These are phyloP conservation scores for Zosterops hypoxanthus DNA, from an alignment of 2,113 vertebrate species.

Conservation along the genomic window DNA sequence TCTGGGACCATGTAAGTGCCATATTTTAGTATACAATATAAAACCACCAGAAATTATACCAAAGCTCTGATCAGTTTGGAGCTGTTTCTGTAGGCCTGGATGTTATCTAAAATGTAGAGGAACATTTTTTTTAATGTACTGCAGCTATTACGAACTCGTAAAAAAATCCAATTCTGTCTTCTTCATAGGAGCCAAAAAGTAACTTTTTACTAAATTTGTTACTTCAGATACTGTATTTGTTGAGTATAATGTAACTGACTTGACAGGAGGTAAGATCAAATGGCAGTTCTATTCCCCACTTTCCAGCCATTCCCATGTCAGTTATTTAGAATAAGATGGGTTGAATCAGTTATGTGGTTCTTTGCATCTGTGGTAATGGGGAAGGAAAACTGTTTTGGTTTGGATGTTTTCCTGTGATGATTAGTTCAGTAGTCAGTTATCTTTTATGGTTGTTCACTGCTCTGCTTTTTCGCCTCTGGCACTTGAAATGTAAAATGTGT, in stretches of 20 bases:
- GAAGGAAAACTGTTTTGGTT: neutral
- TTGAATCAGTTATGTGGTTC: neutral
- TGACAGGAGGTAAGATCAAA: neutral
- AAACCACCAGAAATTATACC: neutral
- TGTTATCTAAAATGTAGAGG: neutral
- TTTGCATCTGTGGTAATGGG: neutral
- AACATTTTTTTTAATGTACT: neutral
- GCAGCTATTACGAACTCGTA: neutral
- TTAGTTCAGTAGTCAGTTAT: neutral
- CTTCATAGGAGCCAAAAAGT: neutral
- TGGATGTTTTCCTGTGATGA: neutral
- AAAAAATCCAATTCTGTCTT: neutral
- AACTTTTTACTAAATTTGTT: neutral
- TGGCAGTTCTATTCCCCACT: neutral
- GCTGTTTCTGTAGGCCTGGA: neutral
- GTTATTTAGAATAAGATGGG: neutral
- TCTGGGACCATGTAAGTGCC: rapidly evolving
- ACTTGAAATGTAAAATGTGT: neutral
- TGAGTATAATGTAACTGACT: neutral
- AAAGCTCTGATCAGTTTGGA: neutral
- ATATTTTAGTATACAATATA: neutral
- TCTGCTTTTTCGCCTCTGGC: neutral
- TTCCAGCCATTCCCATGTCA: neutral
- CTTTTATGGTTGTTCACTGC: neutral
- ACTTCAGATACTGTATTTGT: neutral